Conservation (phyloP, 2,113 vertebrate genomes). For the Seriola rivoliana region DNA sequence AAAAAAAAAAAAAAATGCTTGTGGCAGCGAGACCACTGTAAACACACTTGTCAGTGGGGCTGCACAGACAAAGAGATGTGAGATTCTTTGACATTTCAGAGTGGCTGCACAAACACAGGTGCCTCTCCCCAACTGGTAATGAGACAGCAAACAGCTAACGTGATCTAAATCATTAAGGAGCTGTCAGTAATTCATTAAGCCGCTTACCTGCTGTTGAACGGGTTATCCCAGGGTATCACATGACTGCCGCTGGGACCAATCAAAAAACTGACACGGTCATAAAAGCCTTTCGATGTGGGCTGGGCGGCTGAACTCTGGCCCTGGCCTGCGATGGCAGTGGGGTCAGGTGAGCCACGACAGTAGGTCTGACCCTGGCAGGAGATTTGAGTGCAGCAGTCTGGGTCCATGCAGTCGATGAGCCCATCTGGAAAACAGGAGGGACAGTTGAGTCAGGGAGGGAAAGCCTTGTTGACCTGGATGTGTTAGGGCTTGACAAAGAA, state of each 20-base stretch:
- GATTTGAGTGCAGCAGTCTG: constrained; percentile 96
- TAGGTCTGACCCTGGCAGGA: constrained; percentile 95
- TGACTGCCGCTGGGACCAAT: constrained; percentile 93
- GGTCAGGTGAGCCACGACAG: constrained; percentile 94
- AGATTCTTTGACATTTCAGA: constrained; percentile 51
- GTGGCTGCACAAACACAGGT: constrained; percentile 63
- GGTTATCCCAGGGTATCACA: constrained; percentile 92
- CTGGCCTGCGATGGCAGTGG: constrained; percentile 89
- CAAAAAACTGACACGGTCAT: constrained; percentile 93
- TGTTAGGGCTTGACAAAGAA: constrained; percentile 4
- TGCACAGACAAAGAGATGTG: constrained; percentile 58
- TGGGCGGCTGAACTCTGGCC: constrained; percentile 80
- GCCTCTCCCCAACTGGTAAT: constrained; percentile 52
- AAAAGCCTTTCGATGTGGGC: constrained; percentile 90
- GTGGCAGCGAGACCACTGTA: constrained; percentile 32
- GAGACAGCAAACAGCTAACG: constrained; percentile 62
- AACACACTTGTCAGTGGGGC: constrained; percentile 66
- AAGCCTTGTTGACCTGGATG: constrained; percentile 48
- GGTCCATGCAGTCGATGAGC: constrained; percentile 97
- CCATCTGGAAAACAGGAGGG: constrained; percentile 89
- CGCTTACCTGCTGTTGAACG: constrained; percentile 94
- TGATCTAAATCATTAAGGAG: constrained; percentile 62
- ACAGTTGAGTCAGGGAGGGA: constrained; percentile 58
- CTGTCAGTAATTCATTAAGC: constrained; percentile 46
- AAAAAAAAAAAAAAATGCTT: constrained; percentile 22